Conservation (phyloP, 1,140 invertebrate genomes). For the Dermatophagoides farinae region DNA sequence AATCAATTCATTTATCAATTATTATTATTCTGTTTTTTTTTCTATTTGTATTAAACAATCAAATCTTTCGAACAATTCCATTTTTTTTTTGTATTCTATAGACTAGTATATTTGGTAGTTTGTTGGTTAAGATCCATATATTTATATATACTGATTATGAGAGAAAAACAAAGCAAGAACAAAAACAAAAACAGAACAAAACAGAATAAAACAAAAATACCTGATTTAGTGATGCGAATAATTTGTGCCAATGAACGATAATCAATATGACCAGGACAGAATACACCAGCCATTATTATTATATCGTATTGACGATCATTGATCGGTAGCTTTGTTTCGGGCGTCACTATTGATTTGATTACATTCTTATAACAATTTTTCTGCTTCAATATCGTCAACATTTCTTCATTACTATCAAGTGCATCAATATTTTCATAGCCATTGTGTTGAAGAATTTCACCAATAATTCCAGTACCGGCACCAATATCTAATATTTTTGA, state of each 20-base stretch:
- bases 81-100: too few relatives aligned
- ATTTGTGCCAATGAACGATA: slow-evolving; percentile 14
- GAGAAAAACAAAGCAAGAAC: background rate
- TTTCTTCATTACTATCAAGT: slow-evolving; percentile 16
- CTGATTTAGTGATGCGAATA: slow-evolving; percentile 15
- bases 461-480: slow-evolving; percentile 13
- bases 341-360: slow-evolving; percentile 11
- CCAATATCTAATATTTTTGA: slow-evolving; percentile 12
- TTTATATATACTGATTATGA: background rate
- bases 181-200: background rate
- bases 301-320: slow-evolving; percentile 17
- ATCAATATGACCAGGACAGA: slow-evolving; percentile 17
- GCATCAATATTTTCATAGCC: slow-evolving; percentile 19
- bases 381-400: slow-evolving; percentile 14
- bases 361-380: slow-evolving; percentile 14
- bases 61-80: too few relatives aligned
- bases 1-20: too few relatives aligned
- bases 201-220: background rate
- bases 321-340: slow-evolving; percentile 11
- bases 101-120: too few relatives aligned
- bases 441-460: background rate
- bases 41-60: too few relatives aligned
- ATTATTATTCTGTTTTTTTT: too few relatives aligned
- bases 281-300: slow-evolving; percentile 16
- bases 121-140: too few relatives aligned